Conservation (phyloP, 2,888 invertebrate genomes). For the Trachelus stipa region DNA sequence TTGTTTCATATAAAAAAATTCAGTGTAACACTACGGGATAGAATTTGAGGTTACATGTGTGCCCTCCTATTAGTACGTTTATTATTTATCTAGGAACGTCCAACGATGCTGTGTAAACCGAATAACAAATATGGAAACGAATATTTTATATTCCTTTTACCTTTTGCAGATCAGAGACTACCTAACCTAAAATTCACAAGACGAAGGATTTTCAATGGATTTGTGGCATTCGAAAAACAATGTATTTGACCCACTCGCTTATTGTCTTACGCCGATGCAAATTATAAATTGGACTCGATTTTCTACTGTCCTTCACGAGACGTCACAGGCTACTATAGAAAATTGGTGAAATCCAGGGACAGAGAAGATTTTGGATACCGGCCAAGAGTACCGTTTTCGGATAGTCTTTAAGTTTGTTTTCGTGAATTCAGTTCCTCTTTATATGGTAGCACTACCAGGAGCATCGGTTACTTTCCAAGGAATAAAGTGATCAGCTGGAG, state of each 20-base stretch:
- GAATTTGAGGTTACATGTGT: neutral
- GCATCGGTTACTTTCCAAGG: constrained; percentile 13
- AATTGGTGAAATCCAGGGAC: neutral
- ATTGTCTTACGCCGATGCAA: neutral
- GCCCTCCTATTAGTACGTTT: no score
- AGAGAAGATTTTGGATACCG: neutral
- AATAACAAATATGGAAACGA: no score
- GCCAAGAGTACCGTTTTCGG: neutral
- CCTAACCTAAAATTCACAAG: no score
- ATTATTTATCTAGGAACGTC: no score
- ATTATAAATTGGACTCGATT: neutral
- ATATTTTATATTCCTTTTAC: no score
- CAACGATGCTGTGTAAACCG: no score
- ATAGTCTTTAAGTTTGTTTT: constrained; percentile 25
- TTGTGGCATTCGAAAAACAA: neutral
- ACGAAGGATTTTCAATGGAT: neutral
- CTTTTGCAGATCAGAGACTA: no score
- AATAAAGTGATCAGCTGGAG: constrained; percentile 23
- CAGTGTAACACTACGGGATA: neutral
- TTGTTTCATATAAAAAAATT: no score
- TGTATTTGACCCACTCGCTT: neutral
- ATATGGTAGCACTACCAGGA: neutral
- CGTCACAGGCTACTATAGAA: neutral
- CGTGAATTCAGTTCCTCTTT: constrained; percentile 14
- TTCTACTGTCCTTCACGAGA: neutral